Conservation (phyloP, 2,113 vertebrate genomes). For the Bos taurus region DNA sequence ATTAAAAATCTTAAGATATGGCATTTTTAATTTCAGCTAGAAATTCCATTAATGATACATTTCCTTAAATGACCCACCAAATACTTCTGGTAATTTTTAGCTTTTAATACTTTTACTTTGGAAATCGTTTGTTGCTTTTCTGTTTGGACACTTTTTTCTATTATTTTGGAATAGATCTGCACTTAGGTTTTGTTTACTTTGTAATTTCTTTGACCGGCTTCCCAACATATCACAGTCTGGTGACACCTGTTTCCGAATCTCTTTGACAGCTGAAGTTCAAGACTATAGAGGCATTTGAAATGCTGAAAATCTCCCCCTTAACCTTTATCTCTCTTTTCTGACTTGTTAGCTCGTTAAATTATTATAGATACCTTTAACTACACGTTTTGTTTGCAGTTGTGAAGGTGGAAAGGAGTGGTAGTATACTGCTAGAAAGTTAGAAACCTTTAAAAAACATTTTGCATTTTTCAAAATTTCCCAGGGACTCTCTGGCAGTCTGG, state of each 20-base stretch:
- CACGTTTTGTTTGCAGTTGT: background rate
- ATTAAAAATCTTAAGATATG: background rate
- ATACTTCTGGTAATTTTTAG: background rate
- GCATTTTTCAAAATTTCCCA: background rate
- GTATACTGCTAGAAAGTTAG: background rate
- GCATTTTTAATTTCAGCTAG: constrained; percentile 23
- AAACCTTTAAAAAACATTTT: background rate
- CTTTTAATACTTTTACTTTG: constrained; percentile 27
- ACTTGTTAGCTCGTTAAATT: background rate
- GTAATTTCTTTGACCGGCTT: background rate
- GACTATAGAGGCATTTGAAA: background rate
- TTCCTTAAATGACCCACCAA: background rate
- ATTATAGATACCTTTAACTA: background rate
- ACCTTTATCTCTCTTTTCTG: background rate
- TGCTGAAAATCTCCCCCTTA: background rate
- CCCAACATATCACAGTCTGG: background rate
- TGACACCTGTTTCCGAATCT: background rate
- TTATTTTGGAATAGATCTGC: constrained; percentile 29
- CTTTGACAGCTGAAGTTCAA: background rate
- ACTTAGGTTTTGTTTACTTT: background rate
- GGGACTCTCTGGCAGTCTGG: background rate
- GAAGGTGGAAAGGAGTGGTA: background rate
- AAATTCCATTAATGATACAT: background rate
- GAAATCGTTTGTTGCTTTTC: constrained; percentile 12
- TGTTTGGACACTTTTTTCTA: background rate